Conservation (phyloP, 2,113 vertebrate species). For the Ramphastos sulfuratus region DNA sequence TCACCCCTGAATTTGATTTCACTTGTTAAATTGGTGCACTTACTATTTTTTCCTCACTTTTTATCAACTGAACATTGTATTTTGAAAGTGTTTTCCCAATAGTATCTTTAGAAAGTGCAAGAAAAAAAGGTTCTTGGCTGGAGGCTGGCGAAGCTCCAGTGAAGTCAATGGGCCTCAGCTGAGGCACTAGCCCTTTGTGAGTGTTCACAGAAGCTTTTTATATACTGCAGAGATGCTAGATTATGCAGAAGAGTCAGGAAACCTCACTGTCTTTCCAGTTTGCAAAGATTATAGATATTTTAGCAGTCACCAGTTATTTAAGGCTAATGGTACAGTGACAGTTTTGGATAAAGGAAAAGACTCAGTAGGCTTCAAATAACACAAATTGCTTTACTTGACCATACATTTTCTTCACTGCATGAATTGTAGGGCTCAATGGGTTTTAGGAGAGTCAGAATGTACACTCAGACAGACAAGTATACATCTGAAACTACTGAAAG, state of each 20-base stretch:
- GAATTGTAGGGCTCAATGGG: not conserved
- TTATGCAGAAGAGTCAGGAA: constrained; percentile 6
- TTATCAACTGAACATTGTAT: constrained; percentile 18
- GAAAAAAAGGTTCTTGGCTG: constrained; percentile 29
- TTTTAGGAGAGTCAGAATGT: not conserved
- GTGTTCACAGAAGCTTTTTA: constrained; percentile 59
- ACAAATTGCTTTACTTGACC: not conserved
- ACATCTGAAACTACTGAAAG: not conserved
- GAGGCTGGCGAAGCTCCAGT: constrained; percentile 45
- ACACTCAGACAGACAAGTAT: not conserved
- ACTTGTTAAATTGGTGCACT: not conserved
- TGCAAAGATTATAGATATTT: not conserved
- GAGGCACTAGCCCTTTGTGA: constrained; percentile 59
- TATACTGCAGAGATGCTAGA: constrained; percentile 19
- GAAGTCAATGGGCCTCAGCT: constrained; percentile 7
- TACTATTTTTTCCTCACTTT: not conserved
- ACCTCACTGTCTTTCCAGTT: not conserved
- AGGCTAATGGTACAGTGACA: not conserved
- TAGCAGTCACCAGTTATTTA: not conserved
- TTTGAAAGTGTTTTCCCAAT: constrained; percentile 54
- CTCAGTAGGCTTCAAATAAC: not conserved
- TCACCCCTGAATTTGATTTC: not conserved
- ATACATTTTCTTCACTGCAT: not conserved
- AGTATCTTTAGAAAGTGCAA: constrained; percentile 34
- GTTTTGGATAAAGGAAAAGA: not conserved